Percentiles rank a stretch among this genome's conserved stretches.
These are phyloP conservation scores for Polydrusus cervinus DNA, from an alignment of 2,888 invertebrate species.

Conservation along the genomic window DNA sequence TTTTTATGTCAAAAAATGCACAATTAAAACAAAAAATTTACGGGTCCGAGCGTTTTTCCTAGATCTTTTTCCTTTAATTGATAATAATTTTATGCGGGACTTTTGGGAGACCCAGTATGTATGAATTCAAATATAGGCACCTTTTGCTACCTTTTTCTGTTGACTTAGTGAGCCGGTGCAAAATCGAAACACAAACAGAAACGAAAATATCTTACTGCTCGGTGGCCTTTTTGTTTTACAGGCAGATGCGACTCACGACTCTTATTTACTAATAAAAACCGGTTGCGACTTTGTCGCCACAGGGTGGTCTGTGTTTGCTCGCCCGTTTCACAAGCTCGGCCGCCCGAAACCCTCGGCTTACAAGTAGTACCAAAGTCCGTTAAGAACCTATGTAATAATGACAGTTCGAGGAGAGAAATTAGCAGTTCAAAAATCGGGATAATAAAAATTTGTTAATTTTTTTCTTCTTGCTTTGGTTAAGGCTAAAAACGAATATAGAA, in stretches of 20 bases:
- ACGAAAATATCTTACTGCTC: conserved; percentile 47
- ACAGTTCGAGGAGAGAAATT: not conserved
- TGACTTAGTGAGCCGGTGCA: conserved; percentile 49
- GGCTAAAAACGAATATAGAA: too few species aligned
- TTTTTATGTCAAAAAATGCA: too few species aligned
- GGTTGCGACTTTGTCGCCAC: conserved; percentile 53
- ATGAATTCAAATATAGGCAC: not conserved
- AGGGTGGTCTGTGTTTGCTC: conserved; percentile 53
- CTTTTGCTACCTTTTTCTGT: conserved; percentile 44
- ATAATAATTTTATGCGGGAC: too few species aligned
- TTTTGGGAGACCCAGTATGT: too few species aligned
- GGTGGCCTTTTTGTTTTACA: conserved; percentile 45
- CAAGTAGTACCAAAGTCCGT: conserved; percentile 22
- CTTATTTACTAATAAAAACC: conserved; percentile 54
- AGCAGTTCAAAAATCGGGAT: too few species aligned
- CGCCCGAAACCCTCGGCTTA: conserved; percentile 34
- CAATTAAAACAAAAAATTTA: too few species aligned
- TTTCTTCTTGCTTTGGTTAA: too few species aligned
- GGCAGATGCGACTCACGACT: conserved; percentile 55
- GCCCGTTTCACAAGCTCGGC: conserved; percentile 31
- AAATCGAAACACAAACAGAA: conserved; percentile 47
- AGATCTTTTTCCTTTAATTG: too few species aligned
- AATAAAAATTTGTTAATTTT: too few species aligned
- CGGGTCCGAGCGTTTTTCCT: too few species aligned
- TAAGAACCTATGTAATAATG: not conserved